phyloP scores from a whole-genome alignment of 2,113 vertebrate species.

The Hippolais icterina region DNA sequence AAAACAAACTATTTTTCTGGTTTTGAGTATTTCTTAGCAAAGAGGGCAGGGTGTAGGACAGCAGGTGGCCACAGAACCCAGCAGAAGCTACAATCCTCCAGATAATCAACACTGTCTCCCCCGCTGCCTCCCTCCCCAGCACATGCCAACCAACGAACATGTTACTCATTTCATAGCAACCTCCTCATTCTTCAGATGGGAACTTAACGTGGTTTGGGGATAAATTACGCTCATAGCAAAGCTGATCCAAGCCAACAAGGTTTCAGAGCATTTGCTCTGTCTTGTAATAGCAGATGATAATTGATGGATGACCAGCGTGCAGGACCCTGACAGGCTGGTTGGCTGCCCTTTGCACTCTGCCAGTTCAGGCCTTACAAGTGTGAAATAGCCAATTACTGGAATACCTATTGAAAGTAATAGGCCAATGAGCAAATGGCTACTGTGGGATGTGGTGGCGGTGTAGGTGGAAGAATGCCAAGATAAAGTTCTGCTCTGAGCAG shows the following conservation, averaged over 20 bases:
- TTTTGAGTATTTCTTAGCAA: conserved; percentile 13
- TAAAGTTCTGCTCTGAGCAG: conserved; percentile 87
- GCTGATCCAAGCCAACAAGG: conserved; percentile 78
- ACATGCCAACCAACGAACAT: conserved; percentile 15
- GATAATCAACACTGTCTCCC: background rate
- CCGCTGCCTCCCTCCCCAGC: background rate
- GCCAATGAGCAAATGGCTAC: conserved; percentile 94
- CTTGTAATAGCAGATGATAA: conserved; percentile 89
- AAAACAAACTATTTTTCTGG: background rate
- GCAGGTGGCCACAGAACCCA: conserved; percentile 37
- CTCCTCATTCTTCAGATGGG: conserved; percentile 44
- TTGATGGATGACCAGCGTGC: conserved; percentile 88
- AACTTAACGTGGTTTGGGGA: conserved; percentile 52
- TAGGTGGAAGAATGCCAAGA: conserved; percentile 81
- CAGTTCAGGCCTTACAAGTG: conserved; percentile 94
- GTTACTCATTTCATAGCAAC: conserved; percentile 46
- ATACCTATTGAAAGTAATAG: conserved; percentile 91
- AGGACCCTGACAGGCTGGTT: conserved; percentile 88
- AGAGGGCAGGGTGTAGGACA: background rate
- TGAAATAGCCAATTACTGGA: conserved; percentile 99
- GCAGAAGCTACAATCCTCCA: conserved; percentile 21
- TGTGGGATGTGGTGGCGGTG: conserved; percentile 76
- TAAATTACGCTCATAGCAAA: conserved; percentile 51
- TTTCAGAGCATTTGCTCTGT: conserved; percentile 78
- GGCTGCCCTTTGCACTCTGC: conserved; percentile 94